Base-by-base conservation (phyloP, 1,140 invertebrate species). In the Calephelis nemesis region DNA sequence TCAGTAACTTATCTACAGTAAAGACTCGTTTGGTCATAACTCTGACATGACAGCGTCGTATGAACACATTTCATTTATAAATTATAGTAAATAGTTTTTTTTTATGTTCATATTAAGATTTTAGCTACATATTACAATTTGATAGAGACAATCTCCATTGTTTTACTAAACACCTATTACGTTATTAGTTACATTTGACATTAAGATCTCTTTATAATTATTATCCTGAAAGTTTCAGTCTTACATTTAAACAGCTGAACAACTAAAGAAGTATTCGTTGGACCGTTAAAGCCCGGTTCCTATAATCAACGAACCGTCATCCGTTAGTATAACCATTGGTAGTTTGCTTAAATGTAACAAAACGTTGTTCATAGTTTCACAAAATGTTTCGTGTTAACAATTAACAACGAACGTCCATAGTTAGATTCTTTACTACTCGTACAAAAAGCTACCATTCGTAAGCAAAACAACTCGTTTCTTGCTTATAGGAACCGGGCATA, bases 221-320 rank as follows among this genome's bases (percentile, higher is more conserved):
- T 74, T 76, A 78, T 71, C 70, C 73, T 81, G 76, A 81, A 79
- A 76, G 75, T 74, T 75, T 77, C 75, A 79, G 75, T 79, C 74
- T 79, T 79, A 74, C 69, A 66, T 73, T 72, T 73, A 74, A 62
- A 74, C 73, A 77, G 75, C 68, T 73, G 69, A 77, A 71, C 62
- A 74, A 74, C 64, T 72, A 71, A 75, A 74, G 47, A 58, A 76
- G 65, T 73, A 60, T 67, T 60, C 58, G 58, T 60, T 60, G 58
- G 58, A 60, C 58, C 58, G 58, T 60, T 39, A 40, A 39, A 39
- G 30, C 30, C 30, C 30, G 30, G 4, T 30, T 30, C 30, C 30
- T 30, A 30, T 30, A 30, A 30, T 30, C 4, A 30, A 30, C 30
- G 30, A 30, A 30, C 4, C 2, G 30, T 30, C 30, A 30, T 30